Conservation (phyloP, 2,113 vertebrate species). For the Polyodon spathula region DNA sequence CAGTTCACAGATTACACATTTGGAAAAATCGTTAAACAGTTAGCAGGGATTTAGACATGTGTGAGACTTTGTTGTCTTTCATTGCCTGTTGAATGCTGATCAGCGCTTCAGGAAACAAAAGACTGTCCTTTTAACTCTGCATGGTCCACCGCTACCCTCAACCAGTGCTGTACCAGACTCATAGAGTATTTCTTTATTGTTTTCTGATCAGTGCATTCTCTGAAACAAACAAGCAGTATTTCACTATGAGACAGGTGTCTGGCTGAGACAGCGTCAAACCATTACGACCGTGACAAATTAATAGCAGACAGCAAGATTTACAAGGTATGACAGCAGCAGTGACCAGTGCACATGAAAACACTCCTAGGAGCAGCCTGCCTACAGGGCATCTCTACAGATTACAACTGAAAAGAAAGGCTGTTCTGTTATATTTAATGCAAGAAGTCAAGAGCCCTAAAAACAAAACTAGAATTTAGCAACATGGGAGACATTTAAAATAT, state of each 20-base stretch:
- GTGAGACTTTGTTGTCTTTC: conserved; percentile 1
- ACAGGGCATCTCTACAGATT: conserved; percentile 1
- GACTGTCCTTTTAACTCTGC: background rate
- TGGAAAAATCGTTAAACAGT: background rate
- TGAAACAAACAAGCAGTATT: background rate
- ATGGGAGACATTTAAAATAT: too few species aligned
- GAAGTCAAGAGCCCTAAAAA: too few species aligned
- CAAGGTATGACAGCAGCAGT: conserved; percentile 5
- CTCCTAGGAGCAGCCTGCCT: background rate
- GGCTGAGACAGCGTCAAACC: background rate
- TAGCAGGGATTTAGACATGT: conserved; percentile 5
- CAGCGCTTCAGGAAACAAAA: background rate
- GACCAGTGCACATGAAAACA: conserved; percentile 5
- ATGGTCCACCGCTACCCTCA: background rate
- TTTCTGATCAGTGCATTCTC: background rate
- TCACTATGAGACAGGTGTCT: conserved; percentile 3
- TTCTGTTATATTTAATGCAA: conserved; percentile 9
- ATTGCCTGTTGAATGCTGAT: conserved; percentile 3
- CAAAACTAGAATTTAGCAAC: too few species aligned
- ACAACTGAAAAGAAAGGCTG: too few species aligned
- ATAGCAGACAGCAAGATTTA: conserved; percentile 4
- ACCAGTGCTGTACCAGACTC: background rate
- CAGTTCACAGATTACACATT: background rate
- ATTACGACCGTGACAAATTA: conserved; percentile 10
- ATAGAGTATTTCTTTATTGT: conserved; percentile 5